These are phyloP conservation scores for Butastur rufipennis DNA, from an alignment of 2,113 vertebrate species.

Conservation along the genomic window DNA sequence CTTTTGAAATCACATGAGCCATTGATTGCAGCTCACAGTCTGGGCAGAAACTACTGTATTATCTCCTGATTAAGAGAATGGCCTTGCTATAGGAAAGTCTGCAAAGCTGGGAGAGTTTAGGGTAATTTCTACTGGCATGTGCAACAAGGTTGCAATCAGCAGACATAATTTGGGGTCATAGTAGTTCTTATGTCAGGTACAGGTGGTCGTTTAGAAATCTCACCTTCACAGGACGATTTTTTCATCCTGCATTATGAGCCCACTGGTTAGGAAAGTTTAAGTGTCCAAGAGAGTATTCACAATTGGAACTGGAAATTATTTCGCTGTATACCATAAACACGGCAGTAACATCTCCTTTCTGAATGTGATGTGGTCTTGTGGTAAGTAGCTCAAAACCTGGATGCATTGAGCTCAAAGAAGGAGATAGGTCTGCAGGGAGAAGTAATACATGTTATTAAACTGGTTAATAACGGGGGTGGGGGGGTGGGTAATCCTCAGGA, in stretches of 20 bases:
- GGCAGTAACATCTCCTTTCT: background rate
- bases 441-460: background rate
- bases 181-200: background rate
- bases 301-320: background rate
- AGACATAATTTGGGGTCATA: background rate
- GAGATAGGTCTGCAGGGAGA: background rate
- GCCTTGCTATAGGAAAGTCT: background rate
- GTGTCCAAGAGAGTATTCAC: background rate
- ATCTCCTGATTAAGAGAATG: background rate
- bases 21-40: background rate
- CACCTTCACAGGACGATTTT: background rate
- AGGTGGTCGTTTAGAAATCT: background rate
- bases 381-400: background rate
- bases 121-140: background rate
- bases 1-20: conserved; percentile 1
- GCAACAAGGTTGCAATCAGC: background rate
- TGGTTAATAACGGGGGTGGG: background rate
- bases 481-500: no score
- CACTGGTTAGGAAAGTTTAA: background rate
- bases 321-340: background rate
- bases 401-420: background rate
- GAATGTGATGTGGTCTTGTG: background rate
- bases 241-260: background rate
- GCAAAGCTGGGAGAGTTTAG: background rate
- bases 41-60: background rate